Evolutionary conservation across 2,797 vertebrate genomes (phyloP), one percentile per base, ranked within the genome.

Genomic region (Sebastes iracundus): DNA sequence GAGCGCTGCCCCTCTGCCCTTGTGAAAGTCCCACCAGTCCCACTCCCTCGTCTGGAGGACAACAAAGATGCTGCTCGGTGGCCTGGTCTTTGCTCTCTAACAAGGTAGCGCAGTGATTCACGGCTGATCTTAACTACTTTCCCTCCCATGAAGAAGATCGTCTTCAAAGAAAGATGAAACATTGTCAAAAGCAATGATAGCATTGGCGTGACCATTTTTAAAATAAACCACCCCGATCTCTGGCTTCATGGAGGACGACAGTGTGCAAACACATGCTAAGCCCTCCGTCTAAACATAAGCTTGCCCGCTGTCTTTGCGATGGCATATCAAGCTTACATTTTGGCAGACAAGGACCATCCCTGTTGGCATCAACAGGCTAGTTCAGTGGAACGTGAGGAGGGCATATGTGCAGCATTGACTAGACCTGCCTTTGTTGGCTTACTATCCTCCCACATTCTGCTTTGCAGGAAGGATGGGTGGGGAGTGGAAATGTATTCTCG

Each of bases 341-440:
- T 88, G 84, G 88, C 90, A 85, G 59, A 22, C 58, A 33, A 62
- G 12, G 64, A 8, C 25, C 67, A n/a, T 84, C 78, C 63, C 72
- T 62, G 64, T 78, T 87, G 86, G 79, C 80, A 72, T 80, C 79
- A 80, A 62, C 76, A 60, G 74, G 67, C 56, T 30, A 23, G 59
- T 82, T 86, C 85, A 86, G 87, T 82, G 77, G 74, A 86, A 85
- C 56, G 61, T 71, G 72, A 77, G 72, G 62, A 70, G 62, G 60
- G 85, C 83, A 88, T 90, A 88, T 88, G 88, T 80, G 79, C 75
- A 78, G 68, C 67, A 74, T 23, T 68, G 68, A 87, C 62, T 72
- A 27, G 76, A 76, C 72, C 80, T 80, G 72, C 66, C 63, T 72
- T 75, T 76, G 60, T 77, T 83, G 83, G 82, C 72, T 63, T 30